Conservation (phyloP, 2,113 vertebrate genomes). For the Eretmochelys imbricata region DNA sequence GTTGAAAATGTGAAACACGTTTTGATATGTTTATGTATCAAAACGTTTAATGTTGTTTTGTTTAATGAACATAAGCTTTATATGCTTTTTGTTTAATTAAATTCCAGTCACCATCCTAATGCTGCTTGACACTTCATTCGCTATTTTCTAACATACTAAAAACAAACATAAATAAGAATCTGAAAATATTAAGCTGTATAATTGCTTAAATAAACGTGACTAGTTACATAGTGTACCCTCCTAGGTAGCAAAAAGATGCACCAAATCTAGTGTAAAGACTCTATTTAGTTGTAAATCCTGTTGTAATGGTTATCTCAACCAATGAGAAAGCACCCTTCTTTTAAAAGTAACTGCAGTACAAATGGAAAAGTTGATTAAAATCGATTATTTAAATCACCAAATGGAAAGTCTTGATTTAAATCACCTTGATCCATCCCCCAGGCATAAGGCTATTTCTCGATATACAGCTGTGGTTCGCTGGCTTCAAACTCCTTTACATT, state of each 20-base stretch:
- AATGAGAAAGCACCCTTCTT: background rate
- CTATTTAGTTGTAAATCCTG: background rate
- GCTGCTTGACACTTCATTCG: background rate
- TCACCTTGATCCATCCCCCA: background rate
- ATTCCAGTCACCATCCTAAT: background rate
- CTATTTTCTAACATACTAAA: background rate
- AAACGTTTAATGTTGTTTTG: background rate
- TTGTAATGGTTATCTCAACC: background rate
- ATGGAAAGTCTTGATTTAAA: background rate
- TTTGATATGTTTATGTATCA: background rate
- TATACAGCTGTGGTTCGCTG: rapidly evolving
- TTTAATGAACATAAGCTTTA: background rate
- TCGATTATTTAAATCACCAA: background rate
- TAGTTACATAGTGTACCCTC: background rate
- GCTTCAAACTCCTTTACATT: background rate
- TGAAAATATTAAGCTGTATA: background rate
- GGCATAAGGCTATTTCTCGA: background rate
- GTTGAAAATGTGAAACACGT: background rate
- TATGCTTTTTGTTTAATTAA: background rate
- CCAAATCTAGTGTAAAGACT: background rate
- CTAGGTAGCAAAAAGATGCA: background rate
- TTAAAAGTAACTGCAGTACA: background rate
- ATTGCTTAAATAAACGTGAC: background rate
- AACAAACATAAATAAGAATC: background rate
- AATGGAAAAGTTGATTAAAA: background rate